Conservation (phyloP, 2,113 vertebrate species). For the Trochalopteron elliotii region DNA sequence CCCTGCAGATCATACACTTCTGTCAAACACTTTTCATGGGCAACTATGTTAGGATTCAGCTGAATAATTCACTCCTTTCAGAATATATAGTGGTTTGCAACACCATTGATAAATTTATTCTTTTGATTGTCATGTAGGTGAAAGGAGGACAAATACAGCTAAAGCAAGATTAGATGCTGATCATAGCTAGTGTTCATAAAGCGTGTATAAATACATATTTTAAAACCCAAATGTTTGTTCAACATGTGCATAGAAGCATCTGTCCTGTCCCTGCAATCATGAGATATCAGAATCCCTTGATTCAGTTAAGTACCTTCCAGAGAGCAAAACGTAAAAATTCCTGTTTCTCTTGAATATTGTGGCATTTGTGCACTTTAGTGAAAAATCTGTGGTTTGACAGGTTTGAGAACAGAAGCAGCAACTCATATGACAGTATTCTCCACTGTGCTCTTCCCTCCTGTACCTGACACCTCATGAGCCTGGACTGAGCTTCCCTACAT, state of each 20-base stretch:
- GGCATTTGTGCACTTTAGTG: background rate
- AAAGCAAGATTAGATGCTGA: background rate
- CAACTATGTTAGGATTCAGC: background rate
- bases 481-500: background rate
- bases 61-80: background rate
- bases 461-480: background rate
- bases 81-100: background rate
- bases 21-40: background rate
- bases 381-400: background rate
- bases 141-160: background rate
- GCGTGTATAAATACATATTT: background rate
- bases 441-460: background rate
- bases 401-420: background rate
- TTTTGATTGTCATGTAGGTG: background rate
- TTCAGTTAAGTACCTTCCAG: background rate
- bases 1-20: background rate
- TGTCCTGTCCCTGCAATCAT: background rate
- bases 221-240: background rate
- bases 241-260: fast-evolving
- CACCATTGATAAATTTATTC: background rate
- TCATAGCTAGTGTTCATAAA: background rate
- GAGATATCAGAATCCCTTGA: background rate
- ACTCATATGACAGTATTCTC: background rate
- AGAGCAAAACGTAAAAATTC: background rate
- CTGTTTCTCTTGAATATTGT: background rate